A percentile compares a stretch with the other conserved stretches of the same genome.
Evolutionary conservation across 2,113 vertebrate genomes (phyloP).

Genomic region (Willisornis vidua): DNA sequence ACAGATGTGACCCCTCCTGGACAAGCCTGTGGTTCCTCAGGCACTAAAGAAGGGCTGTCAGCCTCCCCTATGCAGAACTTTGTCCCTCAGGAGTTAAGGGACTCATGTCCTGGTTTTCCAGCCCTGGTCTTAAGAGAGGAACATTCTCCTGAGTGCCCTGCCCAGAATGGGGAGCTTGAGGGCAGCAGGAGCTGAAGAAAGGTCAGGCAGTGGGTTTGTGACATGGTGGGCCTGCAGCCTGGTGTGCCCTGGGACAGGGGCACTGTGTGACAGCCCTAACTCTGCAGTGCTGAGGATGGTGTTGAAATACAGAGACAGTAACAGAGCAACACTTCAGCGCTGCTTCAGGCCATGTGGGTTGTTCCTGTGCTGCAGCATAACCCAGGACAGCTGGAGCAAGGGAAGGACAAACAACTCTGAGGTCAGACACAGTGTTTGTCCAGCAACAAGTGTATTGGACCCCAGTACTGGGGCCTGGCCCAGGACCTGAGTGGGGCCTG

Average conservation of each 20-base stretch:
- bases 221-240: rapidly evolving
- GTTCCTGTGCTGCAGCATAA: neutral
- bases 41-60: neutral
- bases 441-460: conserved; percentile 13
- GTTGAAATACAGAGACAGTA: neutral
- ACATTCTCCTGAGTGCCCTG: rapidly evolving
- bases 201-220: too few relatives aligned
- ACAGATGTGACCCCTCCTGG: neutral
- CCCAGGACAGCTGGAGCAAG: rapidly evolving
- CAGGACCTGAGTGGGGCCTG: neutral
- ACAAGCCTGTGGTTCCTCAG: neutral
- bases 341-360: too few relatives aligned
- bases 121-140: neutral
- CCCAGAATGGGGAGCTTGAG: neutral
- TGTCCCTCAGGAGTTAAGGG: neutral
- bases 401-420: neutral
- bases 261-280: too few relatives aligned
- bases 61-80: neutral
- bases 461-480: rapidly evolving
- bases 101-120: rapidly evolving
- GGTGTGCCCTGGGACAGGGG: rapidly evolving
- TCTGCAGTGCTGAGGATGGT: neutral
- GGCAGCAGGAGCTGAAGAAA: neutral
- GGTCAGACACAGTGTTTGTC: neutral
- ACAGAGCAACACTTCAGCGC: neutral